Evolutionary conservation across 1,140 invertebrate species (phyloP).

Genomic region (Pseudachorutes palmiensis): DNA sequence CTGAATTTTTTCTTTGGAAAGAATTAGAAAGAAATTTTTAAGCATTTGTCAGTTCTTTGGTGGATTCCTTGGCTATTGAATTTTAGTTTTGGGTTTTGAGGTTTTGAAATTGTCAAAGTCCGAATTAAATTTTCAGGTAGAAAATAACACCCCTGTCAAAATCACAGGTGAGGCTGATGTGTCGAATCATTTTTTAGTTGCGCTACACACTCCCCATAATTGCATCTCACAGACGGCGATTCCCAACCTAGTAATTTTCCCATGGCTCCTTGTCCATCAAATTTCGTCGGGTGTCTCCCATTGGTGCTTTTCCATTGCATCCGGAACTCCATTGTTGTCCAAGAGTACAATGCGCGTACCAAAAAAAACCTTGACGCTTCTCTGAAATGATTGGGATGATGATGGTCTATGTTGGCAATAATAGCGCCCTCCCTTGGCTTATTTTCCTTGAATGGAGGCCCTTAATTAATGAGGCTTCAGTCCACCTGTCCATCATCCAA

Average conservation of each 20-base stretch:
- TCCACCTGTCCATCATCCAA: conserved; percentile 14
- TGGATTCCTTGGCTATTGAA: neutral
- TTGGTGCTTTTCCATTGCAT: neutral
- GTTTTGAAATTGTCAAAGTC: neutral
- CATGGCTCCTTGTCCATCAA: neutral
- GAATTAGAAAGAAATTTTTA: too few relatives aligned
- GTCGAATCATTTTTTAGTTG: conserved; percentile 33
- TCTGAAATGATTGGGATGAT: neutral
- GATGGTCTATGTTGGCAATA: neutral
- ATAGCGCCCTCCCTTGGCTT: neutral
- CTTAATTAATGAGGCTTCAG: conserved; percentile 13
- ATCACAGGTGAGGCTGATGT: conserved; percentile 32
- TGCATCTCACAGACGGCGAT: neutral
- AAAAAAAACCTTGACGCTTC: too few relatives aligned
- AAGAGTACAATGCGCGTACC: too few relatives aligned
- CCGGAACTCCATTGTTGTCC: neutral
- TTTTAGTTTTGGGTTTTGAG: neutral
- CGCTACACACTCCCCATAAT: neutral
- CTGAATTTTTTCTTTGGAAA: too few relatives aligned
- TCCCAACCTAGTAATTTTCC: neutral
- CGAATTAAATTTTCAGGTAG: conserved; percentile 19
- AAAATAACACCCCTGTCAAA: conserved; percentile 37
- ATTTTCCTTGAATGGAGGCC: neutral
- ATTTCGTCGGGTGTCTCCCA: too few relatives aligned
- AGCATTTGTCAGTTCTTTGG: neutral